A percentile compares a stretch with the other conserved stretches of the same genome.
Conservation (phyloP, 2,888 invertebrate species). For the Cynaeus angustus region DNA sequence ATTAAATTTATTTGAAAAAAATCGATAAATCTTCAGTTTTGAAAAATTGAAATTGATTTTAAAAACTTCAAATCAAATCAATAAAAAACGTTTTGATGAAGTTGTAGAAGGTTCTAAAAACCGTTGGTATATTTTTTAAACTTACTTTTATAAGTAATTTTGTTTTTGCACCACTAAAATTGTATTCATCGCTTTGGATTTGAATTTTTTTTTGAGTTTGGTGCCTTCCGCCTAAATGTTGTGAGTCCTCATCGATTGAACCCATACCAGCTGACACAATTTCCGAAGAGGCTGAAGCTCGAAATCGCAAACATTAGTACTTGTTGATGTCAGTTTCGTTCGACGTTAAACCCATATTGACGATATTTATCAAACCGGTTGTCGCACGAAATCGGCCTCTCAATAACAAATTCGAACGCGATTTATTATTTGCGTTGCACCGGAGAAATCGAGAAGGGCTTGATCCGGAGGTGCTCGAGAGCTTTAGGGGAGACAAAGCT, state of each 20-base stretch:
- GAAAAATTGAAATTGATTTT: no score
- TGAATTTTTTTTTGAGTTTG: no score
- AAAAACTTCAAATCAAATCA: no score
- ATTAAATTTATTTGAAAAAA: no score
- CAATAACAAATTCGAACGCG: constrained; percentile 23
- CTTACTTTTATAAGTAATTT: no score
- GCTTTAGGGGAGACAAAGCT: constrained; percentile 46
- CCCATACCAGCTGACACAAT: constrained; percentile 12
- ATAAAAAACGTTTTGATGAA: no score
- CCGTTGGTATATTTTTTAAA: no score
- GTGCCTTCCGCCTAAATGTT: neutral
- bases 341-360: constrained; percentile 20
- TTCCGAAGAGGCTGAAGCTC: constrained; percentile 14
- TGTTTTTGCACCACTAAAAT: no score
- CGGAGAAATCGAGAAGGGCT: constrained; percentile 33
- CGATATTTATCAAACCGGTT: constrained; percentile 33
- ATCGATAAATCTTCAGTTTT: no score
- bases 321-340: constrained; percentile 21
- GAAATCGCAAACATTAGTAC: constrained; percentile 23
- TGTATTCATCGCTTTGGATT: no score
- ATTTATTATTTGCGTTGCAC: constrained; percentile 37
- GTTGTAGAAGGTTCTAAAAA: no score
- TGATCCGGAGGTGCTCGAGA: constrained; percentile 39
- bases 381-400: constrained; percentile 20
- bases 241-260: neutral